Evolutionary conservation across 2,888 invertebrate genomes (phyloP).

Genomic region (Dolichomitus sp.): DNA sequence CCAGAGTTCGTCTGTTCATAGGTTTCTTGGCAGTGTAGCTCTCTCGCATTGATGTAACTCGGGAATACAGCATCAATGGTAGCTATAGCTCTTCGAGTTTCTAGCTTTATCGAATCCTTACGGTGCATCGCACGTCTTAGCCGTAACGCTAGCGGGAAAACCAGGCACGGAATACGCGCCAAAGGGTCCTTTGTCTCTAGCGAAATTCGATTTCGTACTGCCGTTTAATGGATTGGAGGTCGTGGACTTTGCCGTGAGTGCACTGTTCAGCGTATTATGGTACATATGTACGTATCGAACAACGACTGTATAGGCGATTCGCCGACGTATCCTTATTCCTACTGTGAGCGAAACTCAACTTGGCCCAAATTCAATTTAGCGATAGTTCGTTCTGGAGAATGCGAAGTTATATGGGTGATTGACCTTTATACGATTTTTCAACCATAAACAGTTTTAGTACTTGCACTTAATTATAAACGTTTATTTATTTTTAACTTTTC

Average conservation of each 20-base stretch:
- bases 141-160: slow-evolving; percentile 70
- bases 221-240: slow-evolving; percentile 76
- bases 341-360: slow-evolving; percentile 13
- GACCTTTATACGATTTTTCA: not conserved
- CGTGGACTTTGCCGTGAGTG: slow-evolving; percentile 27
- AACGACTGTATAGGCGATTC: slow-evolving; percentile 7
- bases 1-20: not conserved
- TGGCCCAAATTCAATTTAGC: not conserved
- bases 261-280: slow-evolving; percentile 25
- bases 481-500: not conserved
- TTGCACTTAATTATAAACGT: not conserved
- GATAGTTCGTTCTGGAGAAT: not conserved
- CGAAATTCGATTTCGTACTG: slow-evolving; percentile 81
- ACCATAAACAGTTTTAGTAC: not conserved
- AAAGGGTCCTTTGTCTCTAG: slow-evolving; percentile 72
- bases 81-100: slow-evolving; percentile 34
- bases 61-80: not conserved
- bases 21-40: not conserved
- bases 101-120: slow-evolving; percentile 64
- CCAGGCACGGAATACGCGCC: slow-evolving; percentile 42
- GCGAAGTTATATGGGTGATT: not conserved
- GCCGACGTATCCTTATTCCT: not conserved
- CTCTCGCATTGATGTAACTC: not conserved
- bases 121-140: slow-evolving; percentile 75
- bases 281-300: slow-evolving; percentile 2